Base-by-base conservation (phyloP, 2,797 vertebrate genomes). In the Remorina albescens region DNA sequence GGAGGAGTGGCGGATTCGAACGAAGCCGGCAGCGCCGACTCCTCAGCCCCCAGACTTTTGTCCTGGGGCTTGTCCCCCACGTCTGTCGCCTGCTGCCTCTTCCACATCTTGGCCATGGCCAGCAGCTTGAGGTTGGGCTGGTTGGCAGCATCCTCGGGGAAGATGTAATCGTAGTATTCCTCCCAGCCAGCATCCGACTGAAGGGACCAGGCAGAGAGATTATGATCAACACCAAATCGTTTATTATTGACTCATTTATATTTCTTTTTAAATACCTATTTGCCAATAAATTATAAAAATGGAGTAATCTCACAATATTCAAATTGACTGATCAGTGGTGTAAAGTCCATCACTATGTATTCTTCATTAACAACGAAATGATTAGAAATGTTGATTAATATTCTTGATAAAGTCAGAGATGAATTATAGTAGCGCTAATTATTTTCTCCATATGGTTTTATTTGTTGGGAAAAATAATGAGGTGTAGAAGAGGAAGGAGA, bases 31-130 rank as follows among this genome's bases (percentile, higher is more conserved):
- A 51, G 2, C 0, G 53, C 2, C 2, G 6, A 15, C 21, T 74
- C 73, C n/a, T 84, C 57, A 0, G 18, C 50, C 2, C 0, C 1
- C 0, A 26, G 7, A 34, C 12, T 8, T 0, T 58, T 49, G 16
- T 86, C 76, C 6, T 54, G 56, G 49, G 0, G 16, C 6, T 56
- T 57, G 26, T 94, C 93, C 21, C 94, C 92, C 0, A 71, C 59
- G 0, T 76, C 42, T 10, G 94, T 92, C 8, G 46, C 9, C 83
- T 98, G 96, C 88, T 98, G 95, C 79, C 96, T 98, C 93, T 99
- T 99, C 98, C 98, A 99, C 87, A 99, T 96, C 86, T 98, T 99
- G 62, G 97, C 98, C 97, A 99, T 99, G 49, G 98, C 97, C 63
- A 99, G 94, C 60, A 99, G 95, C 71, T 98, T 99, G 91, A 99